These are phyloP conservation scores for Eleutherodactylus coqui DNA, from an alignment of 2,797 vertebrate genomes.

Conservation along the genomic window DNA sequence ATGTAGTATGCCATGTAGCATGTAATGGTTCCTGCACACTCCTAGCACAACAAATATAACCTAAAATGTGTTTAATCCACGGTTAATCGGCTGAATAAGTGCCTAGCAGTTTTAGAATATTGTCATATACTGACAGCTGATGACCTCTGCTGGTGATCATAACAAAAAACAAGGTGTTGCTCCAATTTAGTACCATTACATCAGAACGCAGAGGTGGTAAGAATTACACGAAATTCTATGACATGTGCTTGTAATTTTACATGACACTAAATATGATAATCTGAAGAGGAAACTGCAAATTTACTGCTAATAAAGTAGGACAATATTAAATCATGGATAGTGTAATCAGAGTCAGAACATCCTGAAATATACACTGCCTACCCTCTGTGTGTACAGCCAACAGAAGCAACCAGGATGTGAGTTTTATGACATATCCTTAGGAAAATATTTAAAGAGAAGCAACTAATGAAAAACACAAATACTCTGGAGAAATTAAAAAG, in stretches of 20 bases:
- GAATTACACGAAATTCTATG: neutral
- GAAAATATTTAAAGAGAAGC: neutral
- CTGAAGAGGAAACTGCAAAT: neutral
- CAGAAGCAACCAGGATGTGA: neutral
- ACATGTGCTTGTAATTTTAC: neutral
- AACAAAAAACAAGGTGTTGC: neutral
- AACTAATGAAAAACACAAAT: neutral
- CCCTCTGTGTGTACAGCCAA: neutral
- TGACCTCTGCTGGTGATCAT: conserved; percentile 33
- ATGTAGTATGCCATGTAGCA: neutral
- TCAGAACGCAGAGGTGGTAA: neutral
- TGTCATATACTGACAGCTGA: neutral
- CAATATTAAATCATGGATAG: neutral
- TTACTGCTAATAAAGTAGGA: neutral
- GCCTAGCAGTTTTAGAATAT: neutral
- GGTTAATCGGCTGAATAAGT: neutral
- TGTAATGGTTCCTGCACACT: neutral
- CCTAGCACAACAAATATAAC: neutral
- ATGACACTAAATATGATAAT: neutral
- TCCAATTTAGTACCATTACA: neutral
- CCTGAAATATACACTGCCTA: neutral
- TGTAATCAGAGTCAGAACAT: neutral
- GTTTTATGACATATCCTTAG: neutral
- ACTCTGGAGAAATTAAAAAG: neutral
- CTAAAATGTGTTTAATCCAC: neutral